Evolutionary conservation across 2,888 invertebrate genomes (phyloP), one percentile per base, ranked within the genome.

Genomic region (Agrochola lychnidis): DNA sequence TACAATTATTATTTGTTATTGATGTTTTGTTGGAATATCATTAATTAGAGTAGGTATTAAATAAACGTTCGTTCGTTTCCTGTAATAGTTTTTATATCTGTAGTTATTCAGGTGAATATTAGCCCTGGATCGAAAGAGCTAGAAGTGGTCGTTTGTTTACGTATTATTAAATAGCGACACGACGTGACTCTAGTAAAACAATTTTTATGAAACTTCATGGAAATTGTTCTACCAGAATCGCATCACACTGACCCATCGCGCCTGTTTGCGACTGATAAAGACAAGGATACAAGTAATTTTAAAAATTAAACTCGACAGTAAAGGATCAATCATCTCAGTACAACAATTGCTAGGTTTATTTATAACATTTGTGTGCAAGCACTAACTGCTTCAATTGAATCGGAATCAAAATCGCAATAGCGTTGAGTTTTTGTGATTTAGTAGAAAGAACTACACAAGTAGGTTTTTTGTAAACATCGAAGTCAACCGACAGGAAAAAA

Each of bases 261-360:
- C n/a, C 10, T 56, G n/a, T 10, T 10, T 56, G 53, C n/a, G 1
- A 10, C n/a, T 56, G 19, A 51, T 19, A 51, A 51, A 51, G 48
- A 51, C 48, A 16, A 48, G 6, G 48, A 51, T 51, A 51, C 19
- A 16, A 51, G 19, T 51, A 5, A 51, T 51, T 51, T 51, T 6
- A 48, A 48, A 4, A 48, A 19, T 16, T 19, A 67, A 68, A 53
- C 36, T 57, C 2, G 22, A 36, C 10, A 5, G 12, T n/a, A 25
- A 45, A 62, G 14, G 12, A 64, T 30, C 48, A 22, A 5, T n/a
- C 45, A 70, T 67, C 48, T 51, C 51, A 14, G 16, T 25, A 25
- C 45, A 53, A 57, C 57, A 56, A 67, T 70, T 63, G 51, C 59
- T 53, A 40, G 14, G 7, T 76, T 76, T 68, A 80, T 71, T 63